These are phyloP conservation scores for Heterohyrax brucei DNA, from an alignment of 2,797 vertebrate species.

Conservation along the genomic window DNA sequence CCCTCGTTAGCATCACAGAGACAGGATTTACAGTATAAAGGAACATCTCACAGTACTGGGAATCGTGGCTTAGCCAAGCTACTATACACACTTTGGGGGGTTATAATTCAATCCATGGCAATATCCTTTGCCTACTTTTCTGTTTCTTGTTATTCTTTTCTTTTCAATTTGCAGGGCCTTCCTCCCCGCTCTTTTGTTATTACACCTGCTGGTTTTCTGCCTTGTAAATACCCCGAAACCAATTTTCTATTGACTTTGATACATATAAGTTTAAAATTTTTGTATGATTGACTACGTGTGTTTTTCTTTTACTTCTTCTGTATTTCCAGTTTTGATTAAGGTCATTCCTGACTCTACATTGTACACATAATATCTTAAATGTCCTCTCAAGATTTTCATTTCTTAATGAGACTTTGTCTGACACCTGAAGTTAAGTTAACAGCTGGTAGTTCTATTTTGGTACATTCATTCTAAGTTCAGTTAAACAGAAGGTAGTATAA, in stretches of 20 bases:
- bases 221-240: not conserved
- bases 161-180: not conserved
- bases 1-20: no score
- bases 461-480: not conserved
- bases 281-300: not conserved
- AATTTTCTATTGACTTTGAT: not conserved
- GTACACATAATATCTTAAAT: not conserved
- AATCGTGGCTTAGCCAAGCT: no score
- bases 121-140: not conserved
- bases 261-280: not conserved
- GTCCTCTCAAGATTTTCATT: not conserved
- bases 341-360: not conserved
- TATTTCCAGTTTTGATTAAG: not conserved
- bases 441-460: slow-evolving; percentile 30
- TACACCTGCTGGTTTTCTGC: not conserved
- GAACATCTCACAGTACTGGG: no score
- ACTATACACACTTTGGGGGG: no score
- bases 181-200: not conserved
- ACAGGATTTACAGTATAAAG: no score
- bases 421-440: not conserved
- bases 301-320: not conserved
- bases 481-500: slow-evolving; percentile 19
- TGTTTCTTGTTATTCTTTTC: not conserved
- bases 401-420: not conserved
- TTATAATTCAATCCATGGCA: no score